phyloP scores from a whole-genome alignment of 2,113 vertebrate genomes.

The Catharus fuscescens region DNA sequence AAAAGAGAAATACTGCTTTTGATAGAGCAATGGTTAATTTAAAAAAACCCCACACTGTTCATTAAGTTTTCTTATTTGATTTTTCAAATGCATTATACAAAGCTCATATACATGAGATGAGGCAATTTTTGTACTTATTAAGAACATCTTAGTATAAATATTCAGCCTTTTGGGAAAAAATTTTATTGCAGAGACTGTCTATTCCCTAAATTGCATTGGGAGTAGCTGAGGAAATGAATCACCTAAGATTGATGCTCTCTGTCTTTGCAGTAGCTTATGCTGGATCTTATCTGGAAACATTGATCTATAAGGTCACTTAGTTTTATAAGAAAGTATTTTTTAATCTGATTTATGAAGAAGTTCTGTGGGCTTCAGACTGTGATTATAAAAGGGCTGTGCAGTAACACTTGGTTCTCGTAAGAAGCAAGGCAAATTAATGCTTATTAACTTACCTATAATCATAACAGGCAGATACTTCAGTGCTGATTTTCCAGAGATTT shows the following conservation, averaged over 20 bases:
- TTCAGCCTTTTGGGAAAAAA: background rate
- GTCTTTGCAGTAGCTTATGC: constrained; percentile 6
- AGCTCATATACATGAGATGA: background rate
- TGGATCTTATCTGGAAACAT: constrained; percentile 20
- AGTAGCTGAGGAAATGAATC: constrained; percentile 32
- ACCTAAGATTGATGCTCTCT: constrained; percentile 25
- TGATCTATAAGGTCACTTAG: constrained; percentile 41
- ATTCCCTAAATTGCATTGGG: background rate
- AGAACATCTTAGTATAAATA: constrained; percentile 1
- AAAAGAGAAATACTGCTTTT: background rate
- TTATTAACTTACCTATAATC: constrained; percentile 21
- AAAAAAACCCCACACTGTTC: rapidly evolving
- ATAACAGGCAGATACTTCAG: background rate
- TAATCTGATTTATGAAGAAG: constrained; percentile 8
- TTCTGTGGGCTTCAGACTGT: background rate
- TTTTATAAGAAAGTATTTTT: constrained; percentile 30
- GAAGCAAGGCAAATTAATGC: background rate
- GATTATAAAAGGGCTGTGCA: background rate
- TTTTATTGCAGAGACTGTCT: constrained; percentile 8
- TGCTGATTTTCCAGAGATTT: background rate
- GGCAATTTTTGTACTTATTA: background rate
- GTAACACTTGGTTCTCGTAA: background rate
- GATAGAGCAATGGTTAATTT: background rate
- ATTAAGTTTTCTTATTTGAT: background rate
- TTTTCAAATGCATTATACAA: background rate